Base-by-base conservation (phyloP, 2,113 vertebrate species). In the Asarcornis scutulata region DNA sequence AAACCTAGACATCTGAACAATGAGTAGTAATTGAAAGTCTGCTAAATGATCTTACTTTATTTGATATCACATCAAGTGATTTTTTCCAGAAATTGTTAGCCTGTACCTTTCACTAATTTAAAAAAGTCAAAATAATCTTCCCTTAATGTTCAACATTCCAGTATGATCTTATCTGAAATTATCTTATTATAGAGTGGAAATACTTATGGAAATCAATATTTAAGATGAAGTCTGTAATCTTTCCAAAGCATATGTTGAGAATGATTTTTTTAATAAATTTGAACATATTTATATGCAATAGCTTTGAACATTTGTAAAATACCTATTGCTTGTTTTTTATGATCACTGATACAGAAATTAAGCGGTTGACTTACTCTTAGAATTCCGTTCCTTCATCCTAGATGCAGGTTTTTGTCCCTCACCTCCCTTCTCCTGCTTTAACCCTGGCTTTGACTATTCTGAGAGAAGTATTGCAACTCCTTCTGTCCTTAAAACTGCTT, bases 121-220 rank as follows among this genome's bases (percentile, higher is more conserved):
- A 58, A 89, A 34, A 62, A 29, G 17, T 50, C 12, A 44, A 75
- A 46, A 44, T 62, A 4, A 63, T 88, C 76, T 78, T 66, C 32
- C 27, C 27, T 46, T 85, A 36, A 81, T 29, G 27, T 78, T 82
- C 66, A 71, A 42, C 77, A 85, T 53, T 91, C 86, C 67, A 52
- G 8, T 74, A 56, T 69, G 73, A 83, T 83, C 72, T 74, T 44
- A 56, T 55, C 53, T 84, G 50, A 90, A 84, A 50, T n/a, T 16
- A 68, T 74, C 59, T 40, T 60, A 84, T 44, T 92, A 29, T 48
- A 55, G 82, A 90, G 77, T 38, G 21, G 44, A 77, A 92, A 86
- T 77, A 78, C 71, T 81, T 81, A 77, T 29, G 85, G 68, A 78
- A 94, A 77, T 50, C 66, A 95, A 36, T 89, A 78, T 69, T 82